Evolutionary conservation across 2,113 vertebrate genomes (phyloP), one percentile per base, ranked within the genome.

Genomic region (Suricata suricatta): DNA sequence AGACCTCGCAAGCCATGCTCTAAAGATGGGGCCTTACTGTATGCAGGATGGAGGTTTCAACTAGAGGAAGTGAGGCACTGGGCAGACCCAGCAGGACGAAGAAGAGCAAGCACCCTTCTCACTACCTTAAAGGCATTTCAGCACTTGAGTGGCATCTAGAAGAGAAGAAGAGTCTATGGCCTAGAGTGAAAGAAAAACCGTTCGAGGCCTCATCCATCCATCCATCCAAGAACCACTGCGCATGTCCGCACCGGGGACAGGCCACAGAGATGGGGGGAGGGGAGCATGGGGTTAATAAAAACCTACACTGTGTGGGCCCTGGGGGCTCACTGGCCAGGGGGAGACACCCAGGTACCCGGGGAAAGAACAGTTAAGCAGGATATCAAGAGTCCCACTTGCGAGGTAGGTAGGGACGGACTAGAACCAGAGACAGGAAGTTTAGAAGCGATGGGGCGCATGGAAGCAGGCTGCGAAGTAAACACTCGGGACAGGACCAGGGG

Each of bases 41-140:
- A 1, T 31, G 31, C 47, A 69, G 0, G 7, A 74, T 0, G 0
- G 14, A 85, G 41, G 68, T 21, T 80, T 44, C 60, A 47, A 7
- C 47, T 16, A 9, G 25, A 60, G 12, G 2, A 76, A 68, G 33
- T 15, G 14, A 35, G 16, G 12, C 33, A 15, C 82, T 38, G 23
- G 29, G 41, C 44, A 92, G 82, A 71, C 10, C 0, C 16, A 33
- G 44, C 9, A 66, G 3, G 17, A 13, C 38, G 76, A 88, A 41
- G 38, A 25, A 44, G 33, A 88, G 41, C 41, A 2, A 88, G 41
- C 41, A 2, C 1, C 1, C 14, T 13, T 64, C 38, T 21, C 0
- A 6, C n/a, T 3, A 68, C n/a, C 29, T 89, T 60, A n/a, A 29
- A 95, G 66, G 60, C 25, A 57, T 35, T 12, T 86, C 29, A 23